phyloP scores from a whole-genome alignment of 2,113 vertebrate genomes.

The Dasyornis broadbenti region DNA sequence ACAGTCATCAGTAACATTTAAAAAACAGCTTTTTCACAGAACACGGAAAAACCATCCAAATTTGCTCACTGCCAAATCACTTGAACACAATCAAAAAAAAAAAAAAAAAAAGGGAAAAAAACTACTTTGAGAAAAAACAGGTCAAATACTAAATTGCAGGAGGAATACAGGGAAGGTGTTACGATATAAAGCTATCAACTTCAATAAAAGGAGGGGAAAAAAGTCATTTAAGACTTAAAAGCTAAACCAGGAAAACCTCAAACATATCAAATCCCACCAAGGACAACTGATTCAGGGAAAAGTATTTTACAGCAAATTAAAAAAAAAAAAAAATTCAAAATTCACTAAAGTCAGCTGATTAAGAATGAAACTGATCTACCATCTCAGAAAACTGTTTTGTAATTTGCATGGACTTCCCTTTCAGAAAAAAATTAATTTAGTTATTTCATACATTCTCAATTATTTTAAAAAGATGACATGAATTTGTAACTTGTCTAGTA shows the following conservation, averaged over 20 bases:
- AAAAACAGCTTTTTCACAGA: neutral
- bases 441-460: neutral
- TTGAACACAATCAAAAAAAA: neutral
- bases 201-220: neutral
- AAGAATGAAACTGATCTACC: neutral
- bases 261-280: neutral
- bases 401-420: neutral
- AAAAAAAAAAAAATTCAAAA: neutral
- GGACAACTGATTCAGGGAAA: neutral
- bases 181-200: neutral
- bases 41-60: neutral
- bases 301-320: neutral
- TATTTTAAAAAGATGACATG: neutral
- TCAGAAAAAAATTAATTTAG: neutral
- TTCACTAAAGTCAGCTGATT: neutral
- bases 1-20: slow-evolving; percentile 22
- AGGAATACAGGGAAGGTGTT: neutral
- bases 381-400: neutral
- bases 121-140: neutral
- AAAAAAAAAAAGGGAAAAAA: neutral
- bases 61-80: slow-evolving; percentile 1
- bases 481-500: neutral
- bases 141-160: neutral
- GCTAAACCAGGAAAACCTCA: neutral
- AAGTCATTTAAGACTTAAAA: neutral